Base-by-base conservation (phyloP, 2,888 invertebrate genomes). In the Drosophila parthenogenetica region DNA sequence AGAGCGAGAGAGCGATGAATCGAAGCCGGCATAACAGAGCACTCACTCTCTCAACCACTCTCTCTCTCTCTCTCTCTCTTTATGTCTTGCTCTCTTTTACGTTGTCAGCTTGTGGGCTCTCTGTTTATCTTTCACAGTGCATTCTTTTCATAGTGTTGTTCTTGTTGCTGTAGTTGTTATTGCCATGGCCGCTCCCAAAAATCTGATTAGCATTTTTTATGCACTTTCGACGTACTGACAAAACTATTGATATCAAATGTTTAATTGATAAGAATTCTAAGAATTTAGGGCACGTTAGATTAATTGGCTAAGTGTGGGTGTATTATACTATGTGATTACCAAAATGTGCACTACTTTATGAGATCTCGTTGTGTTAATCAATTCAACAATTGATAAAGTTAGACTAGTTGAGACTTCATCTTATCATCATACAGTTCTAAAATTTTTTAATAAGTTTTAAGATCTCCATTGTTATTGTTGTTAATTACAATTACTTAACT, bases 181-280 rank as follows among this genome's bases (percentile, higher is more conserved):
- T 51, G 32, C n/a, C 50, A 60, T 59, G 74, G 71, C 83, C 88
- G 88, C 83, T 83, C 88, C 83, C 83, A 74, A 88, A 77, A 68
- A 49, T 57, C 46, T 55, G 67, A 73, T 85, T 87, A 66, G 42
- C 79, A 76, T 86, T 66, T 69, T 53, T 50, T 43, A 53, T 55
- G 73, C 43, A 66, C 43, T 66, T 59, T 39, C 13, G 32, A 14
- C 46, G 42, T 54, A 73, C 14, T 53, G 50, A 39, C 5, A 59
- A 51, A 48, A 11, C 57, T 39, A 62, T 74, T 65, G 60, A 60
- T 60, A 53, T 57, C 8, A 64, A 50, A n/a, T 46, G 55, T 13
- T 66, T 22, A 39, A 59, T 65, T 68, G 72, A 81, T 81, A 75
- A 75, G 69, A 72, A 65, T 45, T 53, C 29, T 1, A 29, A 7